Evolutionary conservation across 2,888 invertebrate species (phyloP).

Genomic region (Eristalis arbustorum): DNA sequence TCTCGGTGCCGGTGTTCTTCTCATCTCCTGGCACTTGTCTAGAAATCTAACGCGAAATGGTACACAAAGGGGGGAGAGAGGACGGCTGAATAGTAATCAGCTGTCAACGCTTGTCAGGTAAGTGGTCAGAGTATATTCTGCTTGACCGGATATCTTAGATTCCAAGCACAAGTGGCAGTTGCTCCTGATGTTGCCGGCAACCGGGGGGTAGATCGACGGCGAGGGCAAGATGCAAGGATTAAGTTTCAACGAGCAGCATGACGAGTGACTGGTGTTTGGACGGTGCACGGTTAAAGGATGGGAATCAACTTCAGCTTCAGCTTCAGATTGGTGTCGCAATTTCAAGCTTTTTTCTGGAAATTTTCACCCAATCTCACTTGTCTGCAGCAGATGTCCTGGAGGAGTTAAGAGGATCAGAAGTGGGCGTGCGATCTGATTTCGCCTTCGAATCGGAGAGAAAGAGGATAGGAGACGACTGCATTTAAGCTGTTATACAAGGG

Average conservation of each 20-base stretch:
- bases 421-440: too few species aligned
- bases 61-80: background rate
- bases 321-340: too few species aligned
- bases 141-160: slow-evolving; percentile 55
- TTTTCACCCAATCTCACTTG: too few species aligned
- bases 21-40: background rate
- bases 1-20: background rate
- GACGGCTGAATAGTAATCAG: slow-evolving; percentile 35
- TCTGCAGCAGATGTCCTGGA: too few species aligned
- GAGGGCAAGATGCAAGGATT: background rate
- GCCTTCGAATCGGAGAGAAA: too few species aligned
- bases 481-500: too few species aligned
- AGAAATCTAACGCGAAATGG: slow-evolving; percentile 46
- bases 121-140: slow-evolving; percentile 28
- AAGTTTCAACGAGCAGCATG: background rate
- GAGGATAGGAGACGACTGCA: too few species aligned
- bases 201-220: background rate
- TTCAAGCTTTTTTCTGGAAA: too few species aligned
- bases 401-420: too few species aligned
- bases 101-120: background rate
- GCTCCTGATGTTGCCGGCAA: background rate
- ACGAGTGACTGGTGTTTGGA: too few species aligned
- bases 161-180: slow-evolving; percentile 47
- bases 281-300: too few species aligned
- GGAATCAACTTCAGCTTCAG: too few species aligned